These are phyloP conservation scores for Syrista parreyssii DNA, from an alignment of 2,888 invertebrate genomes.

Conservation along the genomic window DNA sequence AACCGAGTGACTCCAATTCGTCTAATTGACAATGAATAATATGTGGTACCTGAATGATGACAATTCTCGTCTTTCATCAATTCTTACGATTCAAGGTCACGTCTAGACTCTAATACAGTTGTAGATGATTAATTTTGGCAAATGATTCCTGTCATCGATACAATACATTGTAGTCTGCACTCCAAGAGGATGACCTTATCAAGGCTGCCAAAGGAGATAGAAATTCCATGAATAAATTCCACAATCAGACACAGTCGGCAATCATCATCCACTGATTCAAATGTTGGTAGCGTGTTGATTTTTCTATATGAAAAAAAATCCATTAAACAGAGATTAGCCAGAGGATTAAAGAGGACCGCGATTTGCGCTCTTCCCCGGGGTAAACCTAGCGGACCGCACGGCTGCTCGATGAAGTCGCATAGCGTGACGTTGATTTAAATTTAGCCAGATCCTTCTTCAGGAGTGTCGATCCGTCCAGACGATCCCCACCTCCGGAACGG, in stretches of 20 bases:
- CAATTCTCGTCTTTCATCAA: background rate
- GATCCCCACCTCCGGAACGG: background rate
- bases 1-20: background rate
- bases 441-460: constrained; percentile 3
- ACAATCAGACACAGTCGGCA: background rate
- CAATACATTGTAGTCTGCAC: background rate
- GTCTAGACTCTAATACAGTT: background rate
- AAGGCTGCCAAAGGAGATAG: background rate
- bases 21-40: background rate
- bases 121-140: background rate
- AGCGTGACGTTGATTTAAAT: constrained; percentile 23
- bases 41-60: background rate
- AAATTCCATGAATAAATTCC: background rate
- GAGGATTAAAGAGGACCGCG: background rate
- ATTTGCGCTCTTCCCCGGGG: background rate
- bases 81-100: background rate
- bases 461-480: background rate
- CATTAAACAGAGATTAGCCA: constrained; percentile 17
- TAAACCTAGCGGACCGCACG: background rate
- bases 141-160: background rate
- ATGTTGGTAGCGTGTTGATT: background rate
- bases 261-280: background rate
- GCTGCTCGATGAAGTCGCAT: constrained; percentile 13
- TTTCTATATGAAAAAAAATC: constrained; percentile 7
- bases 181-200: background rate